phyloP scores from a whole-genome alignment of 2,888 invertebrate species.

The Orthosia gracilis region DNA sequence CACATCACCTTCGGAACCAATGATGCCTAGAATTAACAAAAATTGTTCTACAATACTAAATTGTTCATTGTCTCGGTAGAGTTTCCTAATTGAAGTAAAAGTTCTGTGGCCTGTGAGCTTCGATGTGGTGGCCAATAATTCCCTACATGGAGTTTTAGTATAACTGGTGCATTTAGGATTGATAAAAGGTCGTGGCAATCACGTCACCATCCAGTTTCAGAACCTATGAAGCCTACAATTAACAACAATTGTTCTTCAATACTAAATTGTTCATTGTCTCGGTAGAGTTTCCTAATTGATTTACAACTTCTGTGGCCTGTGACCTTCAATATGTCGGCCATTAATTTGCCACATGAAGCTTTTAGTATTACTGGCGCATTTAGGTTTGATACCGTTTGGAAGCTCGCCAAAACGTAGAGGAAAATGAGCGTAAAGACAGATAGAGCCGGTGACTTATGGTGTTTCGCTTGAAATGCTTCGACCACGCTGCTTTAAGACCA shows the following conservation, averaged over 20 bases:
- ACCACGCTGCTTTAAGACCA: slow-evolving; percentile 31
- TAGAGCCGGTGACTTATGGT: slow-evolving; percentile 57
- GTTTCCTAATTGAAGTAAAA: slow-evolving; percentile 43
- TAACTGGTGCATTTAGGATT: slow-evolving; percentile 56
- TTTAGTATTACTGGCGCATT: slow-evolving; percentile 59
- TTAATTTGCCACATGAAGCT: slow-evolving; percentile 58
- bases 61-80: background rate
- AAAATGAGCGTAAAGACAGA: slow-evolving; percentile 63
- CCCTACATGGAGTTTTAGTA: slow-evolving; percentile 56
- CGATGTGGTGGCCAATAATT: slow-evolving; percentile 51
- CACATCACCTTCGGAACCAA: no score
- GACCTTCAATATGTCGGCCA: slow-evolving; percentile 48
- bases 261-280: background rate
- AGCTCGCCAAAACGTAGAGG: slow-evolving; percentile 44
- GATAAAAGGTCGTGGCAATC: slow-evolving; percentile 17
- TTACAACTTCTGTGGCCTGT: slow-evolving; percentile 31
- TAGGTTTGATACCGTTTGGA: slow-evolving; percentile 58
- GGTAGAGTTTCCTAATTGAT: slow-evolving; percentile 42
- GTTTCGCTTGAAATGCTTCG: slow-evolving; percentile 51
- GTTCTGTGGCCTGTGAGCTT: slow-evolving; percentile 43
- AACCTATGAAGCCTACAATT: background rate
- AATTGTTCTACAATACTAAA: background rate
- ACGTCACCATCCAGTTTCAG: background rate
- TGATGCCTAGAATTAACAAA: background rate
- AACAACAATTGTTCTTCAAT: background rate